Evolutionary conservation across 2,888 invertebrate genomes (phyloP).

Genomic region (Plagodis dolabraria): DNA sequence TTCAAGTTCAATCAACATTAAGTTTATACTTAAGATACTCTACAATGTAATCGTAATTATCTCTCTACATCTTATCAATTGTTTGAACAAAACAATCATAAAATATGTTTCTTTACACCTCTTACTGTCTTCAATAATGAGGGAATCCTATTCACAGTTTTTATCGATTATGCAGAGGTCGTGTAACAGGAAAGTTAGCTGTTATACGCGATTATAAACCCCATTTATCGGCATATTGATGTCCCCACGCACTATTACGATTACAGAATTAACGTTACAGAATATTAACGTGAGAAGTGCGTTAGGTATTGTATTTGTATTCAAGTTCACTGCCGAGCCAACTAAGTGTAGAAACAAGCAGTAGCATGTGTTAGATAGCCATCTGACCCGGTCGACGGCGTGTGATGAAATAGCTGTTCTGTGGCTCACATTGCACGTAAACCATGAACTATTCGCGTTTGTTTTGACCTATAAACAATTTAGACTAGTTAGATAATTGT

Average conservation of each 20-base stretch:
- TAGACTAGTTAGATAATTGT: slow-evolving; percentile 11
- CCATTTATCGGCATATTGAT: slow-evolving; percentile 6
- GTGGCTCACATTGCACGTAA: slow-evolving; percentile 69
- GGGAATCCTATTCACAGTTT: slow-evolving; percentile 5
- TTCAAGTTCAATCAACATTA: no score
- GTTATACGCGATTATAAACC: slow-evolving; percentile 13
- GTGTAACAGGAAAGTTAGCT: slow-evolving; percentile 13
- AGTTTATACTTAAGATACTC: no score
- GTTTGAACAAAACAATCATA: not conserved
- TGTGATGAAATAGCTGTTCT: slow-evolving; percentile 67
- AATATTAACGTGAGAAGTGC: slow-evolving; percentile 40
- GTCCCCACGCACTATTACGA: slow-evolving; percentile 17
- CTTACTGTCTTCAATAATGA: slow-evolving; percentile 2
- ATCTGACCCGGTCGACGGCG: slow-evolving; percentile 63
- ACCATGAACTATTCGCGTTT: slow-evolving; percentile 59
- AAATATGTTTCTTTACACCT: slow-evolving; percentile 3
- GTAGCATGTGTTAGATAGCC: slow-evolving; percentile 50
- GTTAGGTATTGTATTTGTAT: slow-evolving; percentile 19
- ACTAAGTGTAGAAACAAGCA: slow-evolving; percentile 28
- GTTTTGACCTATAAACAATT: slow-evolving; percentile 47
- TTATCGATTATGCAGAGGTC: slow-evolving; percentile 3
- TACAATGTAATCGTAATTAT: slow-evolving; percentile 2
- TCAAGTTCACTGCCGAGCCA: slow-evolving; percentile 45
- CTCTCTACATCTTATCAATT: slow-evolving; percentile 2
- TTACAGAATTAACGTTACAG: slow-evolving; percentile 38